Conservation (phyloP, 1,140 invertebrate species). For the Bombus cullumanus region DNA sequence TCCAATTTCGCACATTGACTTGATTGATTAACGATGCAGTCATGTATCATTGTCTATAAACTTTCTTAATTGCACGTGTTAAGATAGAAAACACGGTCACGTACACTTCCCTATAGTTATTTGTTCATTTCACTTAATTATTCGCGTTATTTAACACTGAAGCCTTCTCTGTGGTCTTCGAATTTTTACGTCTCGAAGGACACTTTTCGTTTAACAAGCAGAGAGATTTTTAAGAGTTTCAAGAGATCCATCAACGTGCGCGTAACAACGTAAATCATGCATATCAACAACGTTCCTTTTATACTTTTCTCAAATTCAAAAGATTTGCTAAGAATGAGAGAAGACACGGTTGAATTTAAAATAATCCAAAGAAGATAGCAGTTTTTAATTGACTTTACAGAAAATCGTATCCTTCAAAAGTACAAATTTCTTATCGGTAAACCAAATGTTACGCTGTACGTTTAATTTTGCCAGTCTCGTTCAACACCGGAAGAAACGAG, state of each 20-base stretch:
- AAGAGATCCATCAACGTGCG: background rate
- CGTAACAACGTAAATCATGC: too few relatives aligned
- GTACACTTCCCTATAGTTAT: background rate
- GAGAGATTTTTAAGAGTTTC: background rate
- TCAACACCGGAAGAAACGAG: too few relatives aligned
- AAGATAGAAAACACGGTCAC: background rate
- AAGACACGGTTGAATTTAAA: background rate
- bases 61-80: background rate
- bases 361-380: background rate
- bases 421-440: background rate
- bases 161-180: background rate
- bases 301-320: background rate
- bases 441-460: background rate
- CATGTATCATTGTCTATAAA: background rate
- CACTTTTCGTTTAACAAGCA: too few relatives aligned
- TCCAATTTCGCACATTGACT: background rate
- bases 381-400: background rate
- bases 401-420: background rate
- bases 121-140: background rate
- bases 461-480: too few relatives aligned
- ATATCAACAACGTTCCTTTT: background rate
- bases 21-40: background rate
- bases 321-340: background rate
- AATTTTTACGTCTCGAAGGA: background rate
- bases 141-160: background rate